Evolutionary conservation across 2,888 invertebrate genomes (phyloP), one percentile per base, ranked within the genome.

Genomic region (Andrena chrysosceles): DNA sequence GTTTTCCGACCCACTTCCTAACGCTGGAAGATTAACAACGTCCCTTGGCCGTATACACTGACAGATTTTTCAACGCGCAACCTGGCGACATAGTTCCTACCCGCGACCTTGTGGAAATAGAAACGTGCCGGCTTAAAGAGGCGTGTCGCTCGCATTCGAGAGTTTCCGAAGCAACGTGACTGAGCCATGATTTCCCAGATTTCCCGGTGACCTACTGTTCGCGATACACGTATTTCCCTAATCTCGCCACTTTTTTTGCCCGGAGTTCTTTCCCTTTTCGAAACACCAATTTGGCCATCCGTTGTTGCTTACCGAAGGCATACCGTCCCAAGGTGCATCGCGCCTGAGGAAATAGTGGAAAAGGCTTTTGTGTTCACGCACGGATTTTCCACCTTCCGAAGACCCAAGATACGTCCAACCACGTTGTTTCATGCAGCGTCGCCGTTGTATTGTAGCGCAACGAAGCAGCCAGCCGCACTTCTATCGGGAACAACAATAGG

Each of bases 1-100:
- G 92, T 92, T 90, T 91, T 89, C 83, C 91, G 91, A 91, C 91
- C 92, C 90, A 92, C 89, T 92, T 92, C 85, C 87, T 86, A 89
- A 81, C 87, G 88, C 87, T 87, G 86, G 67, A 87, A 91, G 91
- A 92, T 92, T 92, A 92, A 92, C 90, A 87, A 85, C 54, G 60
- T 83, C 75, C 81, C 72, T 68, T 33, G 81, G 64, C 77, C 87
- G 84, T 87, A 87, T 85, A 85, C 71, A 77, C 83, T 81, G 87
- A 86, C 86, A 72, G 75, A 82, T 82, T 83, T 82, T 83, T 48
- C 77, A 66, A 56, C 82, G 48, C 20, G 42, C 68, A 20, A 52
- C 68, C 59, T 26, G n/a, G n/a, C 31, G 26, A 54, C 80, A 81
- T 35, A 54, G 16, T 26, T 48, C 48, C 59, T 42, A 42, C 42